Evolutionary conservation across 2,888 invertebrate species (phyloP).

Genomic region (Euclidia mi): DNA sequence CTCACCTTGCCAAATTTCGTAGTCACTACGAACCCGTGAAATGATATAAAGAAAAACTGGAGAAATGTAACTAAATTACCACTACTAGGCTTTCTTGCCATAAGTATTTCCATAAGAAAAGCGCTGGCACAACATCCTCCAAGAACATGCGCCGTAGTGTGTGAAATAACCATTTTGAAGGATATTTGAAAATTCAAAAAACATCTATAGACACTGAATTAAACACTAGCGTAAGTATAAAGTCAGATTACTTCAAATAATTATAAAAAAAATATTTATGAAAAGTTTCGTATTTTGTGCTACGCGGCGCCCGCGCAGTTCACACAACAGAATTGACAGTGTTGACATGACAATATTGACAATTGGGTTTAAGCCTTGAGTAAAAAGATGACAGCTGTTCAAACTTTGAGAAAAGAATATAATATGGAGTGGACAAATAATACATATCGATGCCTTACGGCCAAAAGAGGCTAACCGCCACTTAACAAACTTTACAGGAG

Average conservation of each 20-base stretch:
- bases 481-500: too few species aligned
- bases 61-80: constrained; percentile 84
- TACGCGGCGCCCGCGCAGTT: constrained; percentile 46
- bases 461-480: too few species aligned
- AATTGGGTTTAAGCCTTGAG: too few species aligned
- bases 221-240: neutral
- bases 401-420: too few species aligned
- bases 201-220: neutral
- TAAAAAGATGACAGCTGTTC: too few species aligned
- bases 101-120: constrained; percentile 84
- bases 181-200: neutral
- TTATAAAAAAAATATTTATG: neutral
- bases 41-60: constrained; percentile 79
- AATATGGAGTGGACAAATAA: too few species aligned
- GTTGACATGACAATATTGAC: too few species aligned
- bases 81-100: constrained; percentile 73
- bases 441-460: too few species aligned
- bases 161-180: constrained; percentile 65
- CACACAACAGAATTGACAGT: too few species aligned
- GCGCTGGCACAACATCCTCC: constrained; percentile 79
- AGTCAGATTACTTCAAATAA: neutral
- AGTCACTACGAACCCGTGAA: constrained; percentile 78
- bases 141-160: constrained; percentile 73
- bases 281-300: too few species aligned
- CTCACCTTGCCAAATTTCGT: constrained; percentile 78